Base-by-base conservation (phyloP, 92 coral and sea anemone species). In the Paramuricea clavata region DNA sequence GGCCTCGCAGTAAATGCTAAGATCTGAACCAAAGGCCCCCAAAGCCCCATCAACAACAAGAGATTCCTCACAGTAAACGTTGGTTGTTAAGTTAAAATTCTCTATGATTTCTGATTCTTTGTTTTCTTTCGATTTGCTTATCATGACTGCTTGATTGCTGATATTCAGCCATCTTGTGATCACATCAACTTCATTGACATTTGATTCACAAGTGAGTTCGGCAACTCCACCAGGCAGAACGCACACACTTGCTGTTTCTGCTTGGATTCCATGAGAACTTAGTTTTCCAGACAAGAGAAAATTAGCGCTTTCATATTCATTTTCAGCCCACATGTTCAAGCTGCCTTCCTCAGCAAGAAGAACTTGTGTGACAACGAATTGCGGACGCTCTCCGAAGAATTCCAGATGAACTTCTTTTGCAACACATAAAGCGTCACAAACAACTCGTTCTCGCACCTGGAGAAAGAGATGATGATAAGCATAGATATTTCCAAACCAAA, bases 41-140 rank as follows among this genome's bases (percentile, higher is more conserved):
- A 90, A 47, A 72, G 23, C 74, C 73, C 93, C 93, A 47, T 90
- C 41, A 52, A 90, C 93, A 10, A 89, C 69, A 62, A 90, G 81
- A 34, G 17, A 19, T 35, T 90, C 87, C 64, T 80, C 60, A 78
- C 86, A 79, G 49, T 64, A 86, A 68, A 90, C 54, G 42, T 49
- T 43, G 76, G 50, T 74, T 86, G 87, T 33, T 34, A 90, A 5
- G 44, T 27, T 62, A 36, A 61, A 62, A 43, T 60, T 82, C 9
- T 43, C 27, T 33, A 43, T 81, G 83, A 2, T 64, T 22, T 44
- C 61, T 32, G 64, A 47, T 6, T 74, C 76, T 50, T 69, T 47
- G 74, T 90, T 76, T 68, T 61, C 54, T 25, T 72, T 59, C 71
- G 52, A 33, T 49, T 56, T 86, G 52, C 76, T 67, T 57, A 41